Conservation (phyloP, 2,113 vertebrate genomes). For the Circaetus cinerascens region DNA sequence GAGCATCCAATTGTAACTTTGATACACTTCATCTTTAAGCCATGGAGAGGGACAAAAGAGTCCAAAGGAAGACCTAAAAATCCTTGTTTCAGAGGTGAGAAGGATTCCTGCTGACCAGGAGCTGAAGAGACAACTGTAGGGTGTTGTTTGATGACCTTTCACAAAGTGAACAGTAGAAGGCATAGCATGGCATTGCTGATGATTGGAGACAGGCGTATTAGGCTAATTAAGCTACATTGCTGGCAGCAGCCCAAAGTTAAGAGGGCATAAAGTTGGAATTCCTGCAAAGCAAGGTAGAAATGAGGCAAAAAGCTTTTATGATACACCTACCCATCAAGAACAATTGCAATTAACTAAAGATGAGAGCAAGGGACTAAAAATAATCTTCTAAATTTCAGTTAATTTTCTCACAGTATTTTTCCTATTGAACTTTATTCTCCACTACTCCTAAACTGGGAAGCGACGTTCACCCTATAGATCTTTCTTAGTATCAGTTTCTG, state of each 20-base stretch:
- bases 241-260: not conserved
- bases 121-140: not conserved
- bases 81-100: not conserved
- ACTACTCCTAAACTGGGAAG: not conserved
- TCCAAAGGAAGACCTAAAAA: not conserved
- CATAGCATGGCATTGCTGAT: not conserved
- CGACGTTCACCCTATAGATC: accelerated
- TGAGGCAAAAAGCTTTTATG: not conserved
- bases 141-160: not conserved
- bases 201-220: not conserved
- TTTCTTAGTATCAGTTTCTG: not conserved
- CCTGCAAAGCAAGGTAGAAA: not conserved
- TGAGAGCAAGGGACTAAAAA: not conserved
- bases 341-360: not conserved
- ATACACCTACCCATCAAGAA: not conserved
- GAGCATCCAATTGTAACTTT: not conserved
- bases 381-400: not conserved
- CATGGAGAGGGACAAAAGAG: not conserved
- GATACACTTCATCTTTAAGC: not conserved
- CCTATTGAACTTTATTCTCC: not conserved
- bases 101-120: not conserved
- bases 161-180: not conserved
- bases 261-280: not conserved
- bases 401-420: not conserved
- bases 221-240: not conserved